Conservation (phyloP, 1,140 invertebrate genomes). For the Aricia agestis region DNA sequence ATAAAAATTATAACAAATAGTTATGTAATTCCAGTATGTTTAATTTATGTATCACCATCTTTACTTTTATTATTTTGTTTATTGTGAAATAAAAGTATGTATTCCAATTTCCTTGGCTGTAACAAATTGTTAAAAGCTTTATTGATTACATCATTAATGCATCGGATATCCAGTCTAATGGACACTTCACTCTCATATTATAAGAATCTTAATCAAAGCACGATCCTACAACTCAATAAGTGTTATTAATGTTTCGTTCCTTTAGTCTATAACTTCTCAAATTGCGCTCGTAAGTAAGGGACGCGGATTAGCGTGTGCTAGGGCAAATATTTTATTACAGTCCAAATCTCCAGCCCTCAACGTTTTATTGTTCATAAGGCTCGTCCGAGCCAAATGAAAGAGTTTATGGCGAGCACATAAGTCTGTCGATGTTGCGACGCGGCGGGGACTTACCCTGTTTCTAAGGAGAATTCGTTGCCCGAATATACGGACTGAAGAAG, state of each 20-base stretch:
- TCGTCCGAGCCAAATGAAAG: constrained; percentile 74
- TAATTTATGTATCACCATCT: no score
- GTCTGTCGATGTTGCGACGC: constrained; percentile 59
- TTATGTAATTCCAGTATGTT: no score
- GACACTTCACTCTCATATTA: background rate
- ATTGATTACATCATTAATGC: background rate
- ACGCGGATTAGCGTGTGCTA: constrained; percentile 69
- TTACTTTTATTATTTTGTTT: no score
- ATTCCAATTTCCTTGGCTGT: no score
- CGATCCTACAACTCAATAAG: constrained; percentile 11
- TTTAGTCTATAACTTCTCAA: constrained; percentile 63
- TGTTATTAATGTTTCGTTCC: constrained; percentile 18
- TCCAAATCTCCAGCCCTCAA: constrained; percentile 73
- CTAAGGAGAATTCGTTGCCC: constrained; percentile 26
- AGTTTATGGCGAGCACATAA: constrained; percentile 71
- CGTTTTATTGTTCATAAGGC: constrained; percentile 76
- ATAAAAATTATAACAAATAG: background rate
- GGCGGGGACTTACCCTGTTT: constrained; percentile 35
- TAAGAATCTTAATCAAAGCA: background rate
- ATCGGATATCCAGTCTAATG: background rate
- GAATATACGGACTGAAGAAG: background rate
- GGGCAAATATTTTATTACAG: constrained; percentile 76
- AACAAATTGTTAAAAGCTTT: background rate
- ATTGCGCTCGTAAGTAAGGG: constrained; percentile 70
- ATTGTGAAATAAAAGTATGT: no score